Evolutionary conservation across 2,113 vertebrate species (phyloP), one percentile per base, ranked within the genome.

Genomic region (Struthio camelus): DNA sequence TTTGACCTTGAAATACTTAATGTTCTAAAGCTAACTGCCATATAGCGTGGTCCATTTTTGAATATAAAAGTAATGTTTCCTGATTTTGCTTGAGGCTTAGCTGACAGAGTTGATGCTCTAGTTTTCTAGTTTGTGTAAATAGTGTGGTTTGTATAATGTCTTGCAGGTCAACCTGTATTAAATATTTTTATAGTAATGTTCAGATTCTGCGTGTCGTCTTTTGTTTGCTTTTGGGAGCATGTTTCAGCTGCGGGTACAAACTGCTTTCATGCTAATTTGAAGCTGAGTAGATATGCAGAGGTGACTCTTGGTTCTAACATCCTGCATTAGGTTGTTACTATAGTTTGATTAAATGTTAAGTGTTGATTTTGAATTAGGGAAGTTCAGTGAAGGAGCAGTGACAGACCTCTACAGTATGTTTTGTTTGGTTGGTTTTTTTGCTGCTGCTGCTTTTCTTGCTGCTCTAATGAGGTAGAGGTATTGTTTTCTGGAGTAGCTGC

Each of bases 221-320:
- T 30, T 30, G 5, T 36, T 69, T 7, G 17, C 30, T 85, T 87
- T 85, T 61, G 22, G 17, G 78, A 59, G 44, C 2, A 5, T 36
- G 16, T 36, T 80, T 12, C 4, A 62, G 42, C 38, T 82, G 48
- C n/a, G 53, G 73, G 23, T 67, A 24, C 80, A 46, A 66, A 58
- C 14, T 46, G 4, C 20, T 87, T 79, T 30, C 27, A 50, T 12
- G 11, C 17, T 19, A 54, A 14, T 83, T 73, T 59, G 54, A 87
- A 85, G 46, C 25, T 0, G 0, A 6, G 22, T 51, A 64, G 50
- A 8, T 91, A 16, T 0, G 5, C 38, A 62, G 71, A 59, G 1
- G 3, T 76, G 62, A 23, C 16, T 19, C 40, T 40, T 24, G 16
- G 53, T 34, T 73, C 15, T 50, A 32, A 44, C 22, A 36, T 56